Conservation (phyloP, 1,140 invertebrate genomes). For the Protaetia brevitarsis region DNA sequence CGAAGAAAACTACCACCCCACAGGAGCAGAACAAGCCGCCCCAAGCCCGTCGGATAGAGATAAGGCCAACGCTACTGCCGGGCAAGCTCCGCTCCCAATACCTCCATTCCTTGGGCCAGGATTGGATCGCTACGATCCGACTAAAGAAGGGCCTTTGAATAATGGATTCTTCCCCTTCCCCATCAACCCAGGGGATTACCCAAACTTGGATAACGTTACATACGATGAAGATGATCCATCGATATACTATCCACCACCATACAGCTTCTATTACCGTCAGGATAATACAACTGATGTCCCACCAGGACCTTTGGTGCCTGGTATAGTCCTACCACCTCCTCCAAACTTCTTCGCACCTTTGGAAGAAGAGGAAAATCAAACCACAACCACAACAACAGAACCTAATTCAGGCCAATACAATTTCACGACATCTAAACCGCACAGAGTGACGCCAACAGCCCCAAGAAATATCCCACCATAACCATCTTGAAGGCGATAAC, state of each 20-base stretch:
- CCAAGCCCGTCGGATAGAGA: slow-evolving; percentile 50
- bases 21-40: slow-evolving; percentile 35
- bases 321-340: slow-evolving; percentile 81
- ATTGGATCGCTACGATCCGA: slow-evolving; percentile 37
- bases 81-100: slow-evolving; percentile 58
- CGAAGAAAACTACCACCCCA: slow-evolving; percentile 43
- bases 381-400: slow-evolving; percentile 38
- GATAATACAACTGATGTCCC: slow-evolving; percentile 75
- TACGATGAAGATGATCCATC: slow-evolving; percentile 86
- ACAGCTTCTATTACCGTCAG: slow-evolving; percentile 78
- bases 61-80: slow-evolving; percentile 60
- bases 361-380: slow-evolving; percentile 46
- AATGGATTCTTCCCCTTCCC: slow-evolving; percentile 49
- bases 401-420: slow-evolving; percentile 23
- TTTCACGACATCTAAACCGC: slow-evolving; percentile 3
- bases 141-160: slow-evolving; percentile 50
- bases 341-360: slow-evolving; percentile 76
- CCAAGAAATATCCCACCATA: slow-evolving; percentile 26
- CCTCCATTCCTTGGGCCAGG: slow-evolving; percentile 54
- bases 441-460: neutral
- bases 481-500: slow-evolving; percentile 48
- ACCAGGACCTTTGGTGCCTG: slow-evolving; percentile 80
- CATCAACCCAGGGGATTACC: slow-evolving; percentile 64
- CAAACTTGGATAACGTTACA: slow-evolving; percentile 59
- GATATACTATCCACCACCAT: slow-evolving; percentile 84